Evolutionary conservation across 1,140 invertebrate species (phyloP).

Genomic region (Drosophila rhopaloa): DNA sequence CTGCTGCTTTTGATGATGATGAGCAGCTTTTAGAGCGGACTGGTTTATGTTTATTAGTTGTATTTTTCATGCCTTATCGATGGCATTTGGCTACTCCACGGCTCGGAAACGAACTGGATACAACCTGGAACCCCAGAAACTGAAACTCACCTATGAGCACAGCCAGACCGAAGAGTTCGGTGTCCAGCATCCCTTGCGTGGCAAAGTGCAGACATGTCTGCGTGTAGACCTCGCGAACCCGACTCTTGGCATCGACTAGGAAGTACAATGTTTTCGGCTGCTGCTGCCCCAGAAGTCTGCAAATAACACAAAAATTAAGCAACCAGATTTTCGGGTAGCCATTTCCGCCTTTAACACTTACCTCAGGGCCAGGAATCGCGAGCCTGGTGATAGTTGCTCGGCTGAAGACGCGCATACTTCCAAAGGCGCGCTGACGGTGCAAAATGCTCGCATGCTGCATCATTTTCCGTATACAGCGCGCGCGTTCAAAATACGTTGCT

Average conservation of each 20-base stretch:
- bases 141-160: slow-evolving; percentile 90
- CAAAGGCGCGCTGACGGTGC: slow-evolving; percentile 85
- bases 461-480: slow-evolving; percentile 84
- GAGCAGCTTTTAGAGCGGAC: slow-evolving; percentile 80
- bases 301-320: slow-evolving; percentile 2
- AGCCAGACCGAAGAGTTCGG: slow-evolving; percentile 93
- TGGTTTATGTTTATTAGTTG: slow-evolving; percentile 83
- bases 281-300: slow-evolving; percentile 83
- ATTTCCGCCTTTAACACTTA: slow-evolving; percentile 17
- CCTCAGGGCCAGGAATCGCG: slow-evolving; percentile 84
- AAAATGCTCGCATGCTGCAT: slow-evolving; percentile 85
- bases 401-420: slow-evolving; percentile 85
- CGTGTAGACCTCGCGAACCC: slow-evolving; percentile 92
- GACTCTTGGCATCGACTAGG: slow-evolving; percentile 90
- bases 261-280: slow-evolving; percentile 85
- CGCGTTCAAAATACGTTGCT: slow-evolving; percentile 83
- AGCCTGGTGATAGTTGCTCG: slow-evolving; percentile 84
- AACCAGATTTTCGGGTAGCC: background rate
- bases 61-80: slow-evolving; percentile 77
- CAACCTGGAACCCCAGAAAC: background rate
- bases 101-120: slow-evolving; percentile 20
- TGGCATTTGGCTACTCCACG: slow-evolving; percentile 53
- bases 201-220: slow-evolving; percentile 92
- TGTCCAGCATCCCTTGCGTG: slow-evolving; percentile 91
- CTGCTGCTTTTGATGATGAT: slow-evolving; percentile 53